These are phyloP conservation scores for Sicus ferrugineus DNA, from an alignment of 2,888 invertebrate species.

Conservation along the genomic window DNA sequence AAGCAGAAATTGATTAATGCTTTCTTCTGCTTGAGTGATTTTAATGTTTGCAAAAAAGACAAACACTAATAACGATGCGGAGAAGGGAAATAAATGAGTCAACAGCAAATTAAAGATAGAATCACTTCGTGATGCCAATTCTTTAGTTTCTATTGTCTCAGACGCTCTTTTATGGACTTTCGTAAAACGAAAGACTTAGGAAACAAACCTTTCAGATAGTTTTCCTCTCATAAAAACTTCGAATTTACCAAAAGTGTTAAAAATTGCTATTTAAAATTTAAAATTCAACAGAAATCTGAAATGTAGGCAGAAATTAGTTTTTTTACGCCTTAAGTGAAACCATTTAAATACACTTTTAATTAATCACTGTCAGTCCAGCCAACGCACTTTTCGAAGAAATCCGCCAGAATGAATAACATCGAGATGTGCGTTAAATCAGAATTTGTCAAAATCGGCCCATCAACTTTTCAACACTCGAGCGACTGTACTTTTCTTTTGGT, in stretches of 20 bases:
- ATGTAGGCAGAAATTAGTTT: background rate
- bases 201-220: background rate
- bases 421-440: background rate
- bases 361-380: background rate
- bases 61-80: too few species aligned
- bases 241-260: background rate
- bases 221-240: background rate
- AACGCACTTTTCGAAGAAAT: background rate
- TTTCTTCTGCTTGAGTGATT: background rate
- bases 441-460: background rate
- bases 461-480: background rate
- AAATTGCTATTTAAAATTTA: background rate
- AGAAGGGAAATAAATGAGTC: too few species aligned
- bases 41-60: background rate
- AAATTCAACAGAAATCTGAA: background rate
- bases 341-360: background rate
- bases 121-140: too few species aligned
- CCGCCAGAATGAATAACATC: background rate
- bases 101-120: too few species aligned
- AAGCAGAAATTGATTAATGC: background rate
- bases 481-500: background rate
- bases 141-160: too few species aligned
- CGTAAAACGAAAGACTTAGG: background rate
- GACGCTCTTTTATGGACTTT: too few species aligned
- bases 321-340: background rate